Evolutionary conservation across 2,888 invertebrate genomes (phyloP).

Genomic region (Biston betularia): DNA sequence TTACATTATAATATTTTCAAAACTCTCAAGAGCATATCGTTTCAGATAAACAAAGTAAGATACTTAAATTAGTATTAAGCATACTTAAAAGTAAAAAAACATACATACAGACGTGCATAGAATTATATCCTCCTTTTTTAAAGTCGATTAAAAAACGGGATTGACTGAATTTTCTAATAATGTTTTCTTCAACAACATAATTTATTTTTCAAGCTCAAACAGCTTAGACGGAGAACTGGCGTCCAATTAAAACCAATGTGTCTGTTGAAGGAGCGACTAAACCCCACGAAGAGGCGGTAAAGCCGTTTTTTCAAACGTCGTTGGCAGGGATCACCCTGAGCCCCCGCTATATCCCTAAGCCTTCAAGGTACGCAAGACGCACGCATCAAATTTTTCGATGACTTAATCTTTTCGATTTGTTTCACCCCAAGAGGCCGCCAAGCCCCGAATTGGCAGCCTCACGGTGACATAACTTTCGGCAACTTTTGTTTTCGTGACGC

Average conservation of each 20-base stretch:
- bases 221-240: constrained; percentile 5
- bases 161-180: neutral
- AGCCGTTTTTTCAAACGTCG: constrained; percentile 46
- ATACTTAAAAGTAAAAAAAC: too few relatives aligned
- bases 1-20: too few relatives aligned
- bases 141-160: neutral
- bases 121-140: neutral
- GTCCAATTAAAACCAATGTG: constrained; percentile 44
- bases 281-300: constrained; percentile 35
- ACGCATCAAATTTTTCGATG: constrained; percentile 75
- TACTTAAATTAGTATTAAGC: too few relatives aligned
- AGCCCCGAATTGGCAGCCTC: constrained; percentile 29
- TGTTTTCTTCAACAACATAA: neutral
- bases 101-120: too few relatives aligned
- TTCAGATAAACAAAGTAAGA: too few relatives aligned
- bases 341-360: constrained; percentile 57
- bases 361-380: constrained; percentile 59
- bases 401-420: constrained; percentile 65
- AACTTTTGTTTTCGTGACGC: constrained; percentile 26
- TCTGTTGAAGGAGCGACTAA: constrained; percentile 39
- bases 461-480: constrained; percentile 9
- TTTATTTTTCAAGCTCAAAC: neutral
- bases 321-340: constrained; percentile 37
- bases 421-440: constrained; percentile 47
- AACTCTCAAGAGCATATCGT: too few relatives aligned